Evolutionary conservation across 2,888 invertebrate genomes (phyloP).

Genomic region (Acanthosepion pharaonis): DNA sequence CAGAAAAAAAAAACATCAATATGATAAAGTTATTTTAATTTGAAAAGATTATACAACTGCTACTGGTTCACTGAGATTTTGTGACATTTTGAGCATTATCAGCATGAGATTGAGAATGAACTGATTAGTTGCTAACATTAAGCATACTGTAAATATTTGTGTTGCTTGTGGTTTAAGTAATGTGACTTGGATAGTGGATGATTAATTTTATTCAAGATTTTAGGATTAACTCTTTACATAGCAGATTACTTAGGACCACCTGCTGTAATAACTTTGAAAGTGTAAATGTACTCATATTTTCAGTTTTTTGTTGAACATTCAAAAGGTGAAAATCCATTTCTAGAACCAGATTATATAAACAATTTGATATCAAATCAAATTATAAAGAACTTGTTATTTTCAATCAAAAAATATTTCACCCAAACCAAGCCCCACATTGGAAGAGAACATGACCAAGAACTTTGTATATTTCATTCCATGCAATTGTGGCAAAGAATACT

Average conservation of each 20-base stretch:
- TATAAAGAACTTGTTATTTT: background rate
- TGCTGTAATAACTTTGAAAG: background rate
- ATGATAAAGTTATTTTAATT: slow-evolving; percentile 10
- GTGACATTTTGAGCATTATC: background rate
- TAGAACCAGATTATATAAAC: background rate
- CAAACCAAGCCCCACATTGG: no score
- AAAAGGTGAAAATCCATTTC: background rate
- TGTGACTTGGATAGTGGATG: background rate
- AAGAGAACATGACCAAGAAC: no score
- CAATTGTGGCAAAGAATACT: no score
- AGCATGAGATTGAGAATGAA: background rate
- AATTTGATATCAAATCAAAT: background rate
- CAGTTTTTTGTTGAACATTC: background rate
- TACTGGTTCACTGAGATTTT: background rate
- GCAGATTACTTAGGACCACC: background rate
- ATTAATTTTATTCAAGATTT: background rate
- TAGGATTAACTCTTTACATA: background rate
- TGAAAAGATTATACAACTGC: background rate
- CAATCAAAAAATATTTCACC: no score
- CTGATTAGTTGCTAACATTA: background rate
- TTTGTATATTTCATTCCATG: no score
- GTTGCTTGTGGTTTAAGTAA: background rate
- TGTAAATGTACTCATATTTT: background rate
- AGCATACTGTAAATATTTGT: background rate
- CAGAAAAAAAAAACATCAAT: background rate